Conservation (phyloP, 2,888 invertebrate species). For the Drosophila birchii region DNA sequence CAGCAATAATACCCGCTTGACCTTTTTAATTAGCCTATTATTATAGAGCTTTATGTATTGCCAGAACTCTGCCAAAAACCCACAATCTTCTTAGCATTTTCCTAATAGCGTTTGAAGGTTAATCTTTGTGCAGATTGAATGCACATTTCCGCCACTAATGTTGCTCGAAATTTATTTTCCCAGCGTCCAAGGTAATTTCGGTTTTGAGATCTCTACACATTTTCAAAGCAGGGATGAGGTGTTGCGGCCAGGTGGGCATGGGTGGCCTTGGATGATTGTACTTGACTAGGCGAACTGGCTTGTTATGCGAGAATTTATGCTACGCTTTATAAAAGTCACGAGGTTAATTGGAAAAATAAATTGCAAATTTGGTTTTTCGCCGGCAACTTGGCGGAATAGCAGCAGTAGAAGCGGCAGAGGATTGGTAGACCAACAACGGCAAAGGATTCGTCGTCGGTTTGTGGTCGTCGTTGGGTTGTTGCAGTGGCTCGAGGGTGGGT, state of each 20-base stretch:
- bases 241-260: conserved; percentile 1
- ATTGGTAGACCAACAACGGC: conserved; percentile 29
- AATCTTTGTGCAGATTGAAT: conserved; percentile 1
- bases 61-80: background rate
- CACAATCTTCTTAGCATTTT: no score
- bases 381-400: conserved; percentile 56
- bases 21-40: no score
- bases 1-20: no score
- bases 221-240: background rate
- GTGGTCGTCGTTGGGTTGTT: conserved; percentile 21
- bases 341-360: conserved; percentile 82
- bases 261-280: conserved; percentile 32
- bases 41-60: background rate
- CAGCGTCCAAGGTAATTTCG: conserved; percentile 36
- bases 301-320: conserved; percentile 76
- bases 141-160: conserved; percentile 9
- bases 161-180: conserved; percentile 15
- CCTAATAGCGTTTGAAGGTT: conserved; percentile 6
- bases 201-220: conserved; percentile 21
- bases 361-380: conserved; percentile 75
- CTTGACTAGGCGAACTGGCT: conserved; percentile 26
- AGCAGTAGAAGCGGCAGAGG: conserved; percentile 37
- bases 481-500: conserved; percentile 3
- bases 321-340: conserved; percentile 79
- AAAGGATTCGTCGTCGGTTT: conserved; percentile 31